Conservation (phyloP, 2,888 invertebrate genomes). For the Pandemis heparana region DNA sequence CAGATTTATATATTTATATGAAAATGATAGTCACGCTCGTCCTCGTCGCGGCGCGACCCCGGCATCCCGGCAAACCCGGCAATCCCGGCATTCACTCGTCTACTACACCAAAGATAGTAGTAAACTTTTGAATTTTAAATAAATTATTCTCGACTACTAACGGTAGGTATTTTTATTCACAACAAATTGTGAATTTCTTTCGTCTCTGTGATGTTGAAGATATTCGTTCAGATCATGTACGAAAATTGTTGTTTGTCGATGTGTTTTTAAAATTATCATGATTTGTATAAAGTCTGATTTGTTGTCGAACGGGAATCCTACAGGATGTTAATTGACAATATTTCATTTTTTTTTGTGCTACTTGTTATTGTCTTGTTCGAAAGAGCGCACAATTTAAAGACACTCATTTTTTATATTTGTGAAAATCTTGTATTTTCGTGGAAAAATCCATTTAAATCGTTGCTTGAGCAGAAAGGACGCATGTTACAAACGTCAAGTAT, state of each 20-base stretch:
- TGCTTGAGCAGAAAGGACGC: too few species aligned
- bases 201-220: constrained; percentile 37
- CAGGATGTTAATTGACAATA: too few species aligned
- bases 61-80: constrained; percentile 35
- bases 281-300: constrained; percentile 29
- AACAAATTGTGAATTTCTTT: constrained; percentile 17
- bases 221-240: constrained; percentile 26
- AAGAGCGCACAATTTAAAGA: too few species aligned
- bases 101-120: constrained; percentile 42
- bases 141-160: constrained; percentile 35
- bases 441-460: too few species aligned
- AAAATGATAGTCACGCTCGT: constrained; percentile 40
- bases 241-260: constrained; percentile 33
- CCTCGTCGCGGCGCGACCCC: constrained; percentile 32
- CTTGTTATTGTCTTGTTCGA: too few species aligned
- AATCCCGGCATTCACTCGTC: constrained; percentile 30
- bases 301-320: constrained; percentile 15
- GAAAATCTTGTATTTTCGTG: too few species aligned
- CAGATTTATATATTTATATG: constrained; percentile 42
- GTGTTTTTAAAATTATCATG: constrained; percentile 28
- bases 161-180: constrained; percentile 24
- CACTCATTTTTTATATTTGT: too few species aligned
- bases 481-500: too few species aligned
- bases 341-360: too few species aligned
- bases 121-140: constrained; percentile 38